Evolutionary conservation across 2,888 invertebrate genomes (phyloP), one percentile per base, ranked within the genome.

Genomic region (Dioctria rufipes): DNA sequence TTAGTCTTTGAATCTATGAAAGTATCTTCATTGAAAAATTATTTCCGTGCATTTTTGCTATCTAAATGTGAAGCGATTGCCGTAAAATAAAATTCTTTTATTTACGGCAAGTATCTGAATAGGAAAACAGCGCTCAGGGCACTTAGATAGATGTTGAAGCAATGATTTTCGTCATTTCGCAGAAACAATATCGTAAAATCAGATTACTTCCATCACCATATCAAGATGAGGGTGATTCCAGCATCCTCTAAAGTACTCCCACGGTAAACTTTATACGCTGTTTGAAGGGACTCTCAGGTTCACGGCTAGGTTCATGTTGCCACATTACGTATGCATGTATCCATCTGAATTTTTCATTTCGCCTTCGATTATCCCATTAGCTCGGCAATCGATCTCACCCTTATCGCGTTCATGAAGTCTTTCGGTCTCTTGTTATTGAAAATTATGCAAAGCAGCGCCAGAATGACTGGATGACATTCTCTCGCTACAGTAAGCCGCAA

Each of bases 281-380:
- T 58, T 13, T 58, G 11, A 4, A 5, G 58, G 11, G 58, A 58
- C 4, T 5, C 4, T 5, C 11, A 2, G 11, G 2, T 11, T 8
- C 61, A 25, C 25, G 25, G 25, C 2, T 25, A 25, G 25, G 25
- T 25, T 25, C 25, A 25, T 25, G 25, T 25, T 25, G 25, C 25
- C 25, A 25, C 75, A 60, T 60, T 60, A 75, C 43, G 75, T 61
- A 75, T 75, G 75, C 75, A 75, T 75, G 75, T 75, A 60, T 43
- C 75, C 75, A 75, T 75, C 75, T 75, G 75, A 78, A 78, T 82
- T 78, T 78, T 82, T 82, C 82, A 73, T 80, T 82, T 80, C 37
- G 71, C 80, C 43, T 80, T 82, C 80, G 82, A 82, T 82, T 82
- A 82, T 80, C 82, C 78, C 81, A 81, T 81, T 81, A 81, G 66